A percentile compares a stretch with the other conserved stretches of the same genome.
Conservation (phyloP, 2,888 invertebrate genomes). For the Lepidocyrtinus sp. region DNA sequence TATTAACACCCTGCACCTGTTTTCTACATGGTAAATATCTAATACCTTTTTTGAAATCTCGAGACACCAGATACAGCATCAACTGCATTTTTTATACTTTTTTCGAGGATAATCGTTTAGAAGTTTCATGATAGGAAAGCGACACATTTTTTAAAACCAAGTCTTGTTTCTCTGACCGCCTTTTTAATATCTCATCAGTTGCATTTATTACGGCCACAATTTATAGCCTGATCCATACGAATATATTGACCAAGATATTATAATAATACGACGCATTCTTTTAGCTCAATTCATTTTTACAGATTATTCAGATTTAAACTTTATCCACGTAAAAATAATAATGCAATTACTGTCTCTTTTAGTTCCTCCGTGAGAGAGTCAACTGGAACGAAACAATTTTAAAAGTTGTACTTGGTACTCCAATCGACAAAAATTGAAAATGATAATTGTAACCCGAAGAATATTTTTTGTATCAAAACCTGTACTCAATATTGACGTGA, state of each 20-base stretch:
- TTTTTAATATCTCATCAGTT: conserved; percentile 44
- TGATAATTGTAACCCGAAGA: not conserved
- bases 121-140: not conserved
- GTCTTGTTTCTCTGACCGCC: conserved; percentile 34
- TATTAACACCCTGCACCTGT: conserved; percentile 51
- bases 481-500: not conserved
- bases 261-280: conserved; percentile 6
- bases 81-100: not conserved
- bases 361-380: conserved; percentile 11
- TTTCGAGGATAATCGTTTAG: not conserved
- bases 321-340: conserved; percentile 9
- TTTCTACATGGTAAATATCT: not conserved
- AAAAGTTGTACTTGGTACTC: not conserved
- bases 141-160: conserved; percentile 3
- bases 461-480: conserved; percentile 9
- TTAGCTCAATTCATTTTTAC: conserved; percentile 4
- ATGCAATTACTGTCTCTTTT: conserved; percentile 15
- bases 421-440: not conserved
- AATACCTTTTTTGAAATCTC: conserved; percentile 15
- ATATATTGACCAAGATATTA: no score
- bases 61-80: not conserved
- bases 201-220: conserved; percentile 45
- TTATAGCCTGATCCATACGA: no score
- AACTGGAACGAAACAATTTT: conserved; percentile 6
- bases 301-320: conserved; percentile 7